Evolutionary conservation across 1,140 invertebrate genomes (phyloP).

Genomic region (Centruroides vittatus): DNA sequence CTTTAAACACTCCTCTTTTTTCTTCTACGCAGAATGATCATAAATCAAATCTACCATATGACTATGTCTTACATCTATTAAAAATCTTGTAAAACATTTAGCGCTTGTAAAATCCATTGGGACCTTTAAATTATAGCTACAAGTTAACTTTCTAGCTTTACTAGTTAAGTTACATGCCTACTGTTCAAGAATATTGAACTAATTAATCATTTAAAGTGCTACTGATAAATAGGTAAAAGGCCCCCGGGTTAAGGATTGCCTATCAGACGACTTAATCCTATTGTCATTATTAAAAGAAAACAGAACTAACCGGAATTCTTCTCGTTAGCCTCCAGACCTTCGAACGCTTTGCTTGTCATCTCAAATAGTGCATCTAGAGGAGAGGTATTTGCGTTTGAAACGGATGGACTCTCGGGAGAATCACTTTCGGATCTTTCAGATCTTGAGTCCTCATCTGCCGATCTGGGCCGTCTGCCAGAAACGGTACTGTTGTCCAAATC

Average conservation of each 20-base stretch:
- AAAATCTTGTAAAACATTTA: too few species aligned
- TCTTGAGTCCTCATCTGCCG: conserved; percentile 28
- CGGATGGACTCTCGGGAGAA: conserved; percentile 22
- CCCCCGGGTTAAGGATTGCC: neutral
- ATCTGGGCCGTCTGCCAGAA: conserved; percentile 19
- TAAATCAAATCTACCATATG: too few species aligned
- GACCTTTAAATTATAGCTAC: too few species aligned
- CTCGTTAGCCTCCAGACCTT: conserved; percentile 66
- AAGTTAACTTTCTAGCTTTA: too few species aligned
- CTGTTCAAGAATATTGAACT: neutral
- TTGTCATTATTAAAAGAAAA: neutral
- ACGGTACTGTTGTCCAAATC: conserved; percentile 37
- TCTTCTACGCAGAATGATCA: too few species aligned
- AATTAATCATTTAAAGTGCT: neutral
- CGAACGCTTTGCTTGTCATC: conserved; percentile 95
- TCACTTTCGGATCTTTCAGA: conserved; percentile 35
- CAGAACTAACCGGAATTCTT: conserved; percentile 18
- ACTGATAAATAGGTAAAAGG: neutral
- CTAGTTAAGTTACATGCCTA: too few species aligned
- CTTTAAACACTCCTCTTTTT: too few species aligned
- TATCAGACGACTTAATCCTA: too few species aligned
- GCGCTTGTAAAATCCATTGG: too few species aligned
- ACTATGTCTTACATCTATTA: too few species aligned
- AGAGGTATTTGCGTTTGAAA: conserved; percentile 35
- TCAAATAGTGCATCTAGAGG: conserved; percentile 90